A percentile compares a stretch with the other conserved stretches of the same genome.
These are phyloP conservation scores for Nebria brevicollis DNA, from an alignment of 2,888 invertebrate species.

Conservation along the genomic window DNA sequence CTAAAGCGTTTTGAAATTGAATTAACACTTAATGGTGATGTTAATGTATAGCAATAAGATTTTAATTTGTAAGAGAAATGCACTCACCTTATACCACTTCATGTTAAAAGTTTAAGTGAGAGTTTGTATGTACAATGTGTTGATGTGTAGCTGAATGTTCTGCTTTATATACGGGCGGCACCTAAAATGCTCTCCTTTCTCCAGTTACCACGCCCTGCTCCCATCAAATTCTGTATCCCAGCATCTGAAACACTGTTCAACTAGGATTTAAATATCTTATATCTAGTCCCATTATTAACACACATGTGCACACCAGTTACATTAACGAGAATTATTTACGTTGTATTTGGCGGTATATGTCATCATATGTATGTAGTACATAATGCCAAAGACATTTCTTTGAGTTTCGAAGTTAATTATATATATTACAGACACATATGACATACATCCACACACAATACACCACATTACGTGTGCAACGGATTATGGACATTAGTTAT, in stretches of 20 bases:
- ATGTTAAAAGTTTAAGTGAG: slow-evolving; percentile 37
- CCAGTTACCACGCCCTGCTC: slow-evolving; percentile 39
- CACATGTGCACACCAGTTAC: background rate
- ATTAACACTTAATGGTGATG: background rate
- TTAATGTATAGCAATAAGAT: too few species aligned
- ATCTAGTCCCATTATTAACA: background rate
- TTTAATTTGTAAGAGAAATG: slow-evolving; percentile 4
- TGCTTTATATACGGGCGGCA: slow-evolving; percentile 40
- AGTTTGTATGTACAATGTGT: slow-evolving; percentile 25
- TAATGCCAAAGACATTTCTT: background rate
- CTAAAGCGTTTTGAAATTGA: background rate
- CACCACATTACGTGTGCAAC: too few species aligned
- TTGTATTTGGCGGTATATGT: background rate
- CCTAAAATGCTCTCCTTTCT: slow-evolving; percentile 44
- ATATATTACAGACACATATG: too few species aligned
- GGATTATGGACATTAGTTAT: too few species aligned
- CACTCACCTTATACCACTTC: slow-evolving; percentile 36
- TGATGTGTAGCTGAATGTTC: slow-evolving; percentile 28
- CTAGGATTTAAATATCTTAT: background rate
- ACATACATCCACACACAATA: too few species aligned
- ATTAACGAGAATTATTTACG: background rate
- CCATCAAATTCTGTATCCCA: slow-evolving; percentile 13
- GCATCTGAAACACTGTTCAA: background rate
- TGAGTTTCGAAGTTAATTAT: too few species aligned
- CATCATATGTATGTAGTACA: background rate